A percentile compares a stretch with the other conserved stretches of the same genome.
Evolutionary conservation across 2,797 vertebrate genomes (phyloP).

Genomic region (Rachycentron canadum): DNA sequence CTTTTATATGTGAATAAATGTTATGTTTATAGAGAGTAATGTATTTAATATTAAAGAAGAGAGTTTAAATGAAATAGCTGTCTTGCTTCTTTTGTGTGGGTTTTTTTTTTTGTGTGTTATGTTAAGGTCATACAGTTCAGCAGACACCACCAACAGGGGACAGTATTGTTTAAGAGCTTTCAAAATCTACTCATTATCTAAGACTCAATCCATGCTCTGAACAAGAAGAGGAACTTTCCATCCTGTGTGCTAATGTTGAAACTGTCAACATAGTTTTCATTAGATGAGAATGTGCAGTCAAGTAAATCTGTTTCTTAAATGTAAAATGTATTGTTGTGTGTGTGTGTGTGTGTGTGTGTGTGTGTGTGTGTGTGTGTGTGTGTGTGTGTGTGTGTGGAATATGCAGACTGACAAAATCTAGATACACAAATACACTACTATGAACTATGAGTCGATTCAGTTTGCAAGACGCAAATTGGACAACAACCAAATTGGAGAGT

Average conservation of each 20-base stretch:
- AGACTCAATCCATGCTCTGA: neutral
- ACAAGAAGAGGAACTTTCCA: neutral
- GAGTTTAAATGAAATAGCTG: slow-evolving; percentile 33
- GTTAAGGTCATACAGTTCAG: neutral
- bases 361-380: no score
- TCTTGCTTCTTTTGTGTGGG: slow-evolving; percentile 1
- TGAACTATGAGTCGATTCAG: neutral
- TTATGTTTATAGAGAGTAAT: slow-evolving; percentile 67
- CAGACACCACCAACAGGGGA: slow-evolving; percentile 42
- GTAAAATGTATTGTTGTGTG: neutral
- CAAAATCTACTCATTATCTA: neutral
- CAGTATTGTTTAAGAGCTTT: slow-evolving; percentile 41
- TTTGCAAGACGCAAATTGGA: neutral
- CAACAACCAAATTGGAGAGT: neutral
- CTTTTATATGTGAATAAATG: slow-evolving; percentile 73
- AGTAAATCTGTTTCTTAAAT: neutral
- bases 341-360: neutral
- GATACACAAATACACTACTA: neutral
- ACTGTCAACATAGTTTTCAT: neutral
- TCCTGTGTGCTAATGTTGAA: neutral
- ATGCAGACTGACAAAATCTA: slow-evolving; percentile 19
- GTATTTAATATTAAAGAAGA: slow-evolving; percentile 76
- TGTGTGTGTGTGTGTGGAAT: neutral
- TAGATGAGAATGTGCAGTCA: neutral
- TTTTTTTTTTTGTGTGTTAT: neutral